Percentiles rank a stretch among this genome's conserved stretches.
Evolutionary conservation across 2,113 vertebrate genomes (phyloP).

Genomic region (Herpetotheres cachinnans): DNA sequence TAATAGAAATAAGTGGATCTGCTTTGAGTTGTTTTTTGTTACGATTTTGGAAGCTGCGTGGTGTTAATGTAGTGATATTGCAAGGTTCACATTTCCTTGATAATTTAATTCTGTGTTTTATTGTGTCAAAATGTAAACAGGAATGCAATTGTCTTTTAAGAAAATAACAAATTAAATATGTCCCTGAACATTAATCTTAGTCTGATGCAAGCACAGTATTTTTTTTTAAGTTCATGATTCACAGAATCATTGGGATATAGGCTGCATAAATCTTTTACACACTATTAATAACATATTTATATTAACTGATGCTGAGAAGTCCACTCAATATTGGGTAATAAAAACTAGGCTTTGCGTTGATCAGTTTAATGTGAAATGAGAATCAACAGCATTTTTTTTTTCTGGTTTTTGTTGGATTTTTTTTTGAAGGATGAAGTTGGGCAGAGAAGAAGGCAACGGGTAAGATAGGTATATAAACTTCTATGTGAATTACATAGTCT

Average conservation of each 20-base stretch:
- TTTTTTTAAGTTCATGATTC: neutral
- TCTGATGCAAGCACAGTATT: neutral
- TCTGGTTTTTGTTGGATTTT: rapidly evolving
- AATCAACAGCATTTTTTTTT: neutral
- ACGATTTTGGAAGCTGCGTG: neutral
- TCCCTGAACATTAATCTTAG: neutral
- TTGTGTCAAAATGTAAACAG: neutral
- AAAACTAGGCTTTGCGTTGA: neutral
- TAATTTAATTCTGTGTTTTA: neutral
- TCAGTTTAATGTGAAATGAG: neutral
- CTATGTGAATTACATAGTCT: neutral
- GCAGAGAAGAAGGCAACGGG: neutral
- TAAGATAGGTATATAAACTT: neutral
- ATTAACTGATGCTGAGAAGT: neutral
- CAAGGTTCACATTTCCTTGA: neutral
- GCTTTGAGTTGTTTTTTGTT: neutral
- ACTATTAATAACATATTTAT: neutral
- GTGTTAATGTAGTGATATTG: neutral
- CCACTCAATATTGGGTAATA: neutral
- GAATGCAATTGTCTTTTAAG: neutral
- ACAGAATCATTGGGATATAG: neutral
- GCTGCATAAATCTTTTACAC: neutral
- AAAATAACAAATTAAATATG: neutral
- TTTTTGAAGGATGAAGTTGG: neutral
- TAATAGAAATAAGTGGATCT: neutral